Percentiles rank a stretch among this genome's conserved stretches.
Evolutionary conservation across 1,140 invertebrate genomes (phyloP).

Genomic region (Micrasema minimum): DNA sequence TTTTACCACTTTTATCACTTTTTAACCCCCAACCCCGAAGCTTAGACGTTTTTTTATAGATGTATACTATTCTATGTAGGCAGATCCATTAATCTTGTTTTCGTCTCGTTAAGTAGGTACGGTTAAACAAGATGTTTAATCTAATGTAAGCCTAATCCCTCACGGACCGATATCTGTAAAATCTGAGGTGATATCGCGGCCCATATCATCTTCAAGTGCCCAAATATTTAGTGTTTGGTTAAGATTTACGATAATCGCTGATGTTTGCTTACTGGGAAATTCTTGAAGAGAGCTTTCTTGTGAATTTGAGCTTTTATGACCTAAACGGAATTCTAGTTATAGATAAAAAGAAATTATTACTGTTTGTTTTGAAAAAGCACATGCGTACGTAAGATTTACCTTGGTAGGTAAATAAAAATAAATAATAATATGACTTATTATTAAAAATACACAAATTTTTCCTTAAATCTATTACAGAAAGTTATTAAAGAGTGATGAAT

Average conservation of each 20-base stretch:
- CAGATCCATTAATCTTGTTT: slow-evolving; percentile 4
- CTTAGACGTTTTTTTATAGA: not conserved
- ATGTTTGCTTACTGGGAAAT: not conserved
- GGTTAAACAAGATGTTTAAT: slow-evolving; percentile 14
- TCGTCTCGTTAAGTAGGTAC: slow-evolving; percentile 14
- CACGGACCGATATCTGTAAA: not conserved
- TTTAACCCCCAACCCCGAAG: not conserved
- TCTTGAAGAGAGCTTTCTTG: slow-evolving; percentile 15
- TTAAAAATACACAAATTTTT: not conserved
- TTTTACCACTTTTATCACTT: not conserved
- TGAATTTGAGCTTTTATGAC: not conserved
- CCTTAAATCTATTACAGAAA: not conserved
- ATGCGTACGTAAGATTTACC: not conserved
- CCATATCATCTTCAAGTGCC: slow-evolving; percentile 4
- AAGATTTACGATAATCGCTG: slow-evolving; percentile 12
- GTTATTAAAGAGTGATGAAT: not conserved
- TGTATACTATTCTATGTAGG: slow-evolving; percentile 2
- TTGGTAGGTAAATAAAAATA: not conserved
- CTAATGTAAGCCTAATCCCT: too few relatives aligned
- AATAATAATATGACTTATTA: not conserved
- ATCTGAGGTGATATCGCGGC: slow-evolving; percentile 17
- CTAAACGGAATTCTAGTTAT: slow-evolving; percentile 9
- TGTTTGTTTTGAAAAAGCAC: not conserved
- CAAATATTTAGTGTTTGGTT: slow-evolving; percentile 18
- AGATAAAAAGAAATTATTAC: not conserved